Conservation (phyloP, 2,888 invertebrate species). For the Lithodes maja region DNA sequence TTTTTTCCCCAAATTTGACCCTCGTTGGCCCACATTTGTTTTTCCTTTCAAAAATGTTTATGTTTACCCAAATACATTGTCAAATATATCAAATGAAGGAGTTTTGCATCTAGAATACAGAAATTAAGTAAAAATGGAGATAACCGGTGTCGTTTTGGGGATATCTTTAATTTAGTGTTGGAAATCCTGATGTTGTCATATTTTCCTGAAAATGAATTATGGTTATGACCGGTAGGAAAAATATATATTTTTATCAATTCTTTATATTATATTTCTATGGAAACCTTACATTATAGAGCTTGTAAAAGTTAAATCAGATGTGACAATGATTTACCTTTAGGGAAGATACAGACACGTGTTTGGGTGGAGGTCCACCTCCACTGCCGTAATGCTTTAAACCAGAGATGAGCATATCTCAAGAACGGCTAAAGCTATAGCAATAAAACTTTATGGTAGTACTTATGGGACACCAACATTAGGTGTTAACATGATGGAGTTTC, state of each 20-base stretch:
- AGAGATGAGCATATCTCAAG: not conserved
- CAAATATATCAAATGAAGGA: not conserved
- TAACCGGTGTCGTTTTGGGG: not conserved
- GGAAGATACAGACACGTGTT: not conserved
- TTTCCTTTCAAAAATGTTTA: not conserved
- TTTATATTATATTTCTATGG: not conserved
- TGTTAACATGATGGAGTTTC: not conserved
- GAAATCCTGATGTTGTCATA: not conserved
- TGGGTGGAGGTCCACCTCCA: not conserved
- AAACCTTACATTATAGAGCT: not conserved
- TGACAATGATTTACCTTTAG: not conserved
- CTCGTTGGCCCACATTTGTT: not conserved
- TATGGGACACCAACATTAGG: not conserved
- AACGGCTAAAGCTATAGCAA: not conserved
- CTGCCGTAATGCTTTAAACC: not conserved
- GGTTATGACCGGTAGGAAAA: not conserved
- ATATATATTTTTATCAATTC: not conserved
- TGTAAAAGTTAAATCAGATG: not conserved
- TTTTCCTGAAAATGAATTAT: not conserved
- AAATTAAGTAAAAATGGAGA: not conserved
- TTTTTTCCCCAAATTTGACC: not conserved
- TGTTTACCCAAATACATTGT: not conserved
- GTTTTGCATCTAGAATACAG: not conserved
- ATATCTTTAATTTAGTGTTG: not conserved
- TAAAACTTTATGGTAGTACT: not conserved